These are phyloP conservation scores for Drosophila paulistorum DNA, from an alignment of 1,140 invertebrate species.

Conservation along the genomic window DNA sequence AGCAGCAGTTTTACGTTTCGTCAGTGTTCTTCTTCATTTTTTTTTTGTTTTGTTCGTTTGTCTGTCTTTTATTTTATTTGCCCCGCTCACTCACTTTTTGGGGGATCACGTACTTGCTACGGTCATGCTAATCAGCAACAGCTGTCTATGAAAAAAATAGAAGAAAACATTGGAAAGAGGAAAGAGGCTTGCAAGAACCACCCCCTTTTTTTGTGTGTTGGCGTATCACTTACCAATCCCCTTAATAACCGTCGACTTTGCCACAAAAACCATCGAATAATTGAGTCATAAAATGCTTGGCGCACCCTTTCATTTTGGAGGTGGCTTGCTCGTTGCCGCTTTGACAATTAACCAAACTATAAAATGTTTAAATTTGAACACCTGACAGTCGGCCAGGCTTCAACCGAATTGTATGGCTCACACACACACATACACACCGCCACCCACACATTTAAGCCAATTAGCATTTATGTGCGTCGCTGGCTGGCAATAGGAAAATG, in stretches of 20 bases:
- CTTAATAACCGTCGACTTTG: slow-evolving; percentile 36
- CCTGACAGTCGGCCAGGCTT: slow-evolving; percentile 36
- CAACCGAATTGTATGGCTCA: neutral
- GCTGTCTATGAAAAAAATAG: slow-evolving; percentile 18
- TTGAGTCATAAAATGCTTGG: slow-evolving; percentile 78
- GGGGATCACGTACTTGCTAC: slow-evolving; percentile 41
- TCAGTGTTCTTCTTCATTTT: neutral
- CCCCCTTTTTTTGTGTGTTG: neutral
- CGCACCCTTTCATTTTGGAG: slow-evolving; percentile 33
- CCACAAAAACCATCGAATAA: slow-evolving; percentile 75
- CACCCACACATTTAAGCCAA: slow-evolving; percentile 72
- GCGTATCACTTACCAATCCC: neutral
- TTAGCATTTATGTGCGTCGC: slow-evolving; percentile 78
- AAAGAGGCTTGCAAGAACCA: neutral
- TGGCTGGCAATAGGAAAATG: slow-evolving; percentile 56
- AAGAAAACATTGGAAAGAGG: too few species aligned
- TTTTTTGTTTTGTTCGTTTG: neutral
- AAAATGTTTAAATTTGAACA: slow-evolving; percentile 81
- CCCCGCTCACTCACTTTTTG: neutral
- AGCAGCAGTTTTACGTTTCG: slow-evolving; percentile 32
- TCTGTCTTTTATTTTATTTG: slow-evolving; percentile 1
- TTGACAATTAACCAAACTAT: slow-evolving; percentile 81
- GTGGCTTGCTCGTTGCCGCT: slow-evolving; percentile 39
- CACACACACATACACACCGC: slow-evolving; percentile 17
- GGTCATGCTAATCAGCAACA: slow-evolving; percentile 58